These are phyloP conservation scores for Drosophila ezoana DNA, from an alignment of 2,888 invertebrate species.

Conservation along the genomic window DNA sequence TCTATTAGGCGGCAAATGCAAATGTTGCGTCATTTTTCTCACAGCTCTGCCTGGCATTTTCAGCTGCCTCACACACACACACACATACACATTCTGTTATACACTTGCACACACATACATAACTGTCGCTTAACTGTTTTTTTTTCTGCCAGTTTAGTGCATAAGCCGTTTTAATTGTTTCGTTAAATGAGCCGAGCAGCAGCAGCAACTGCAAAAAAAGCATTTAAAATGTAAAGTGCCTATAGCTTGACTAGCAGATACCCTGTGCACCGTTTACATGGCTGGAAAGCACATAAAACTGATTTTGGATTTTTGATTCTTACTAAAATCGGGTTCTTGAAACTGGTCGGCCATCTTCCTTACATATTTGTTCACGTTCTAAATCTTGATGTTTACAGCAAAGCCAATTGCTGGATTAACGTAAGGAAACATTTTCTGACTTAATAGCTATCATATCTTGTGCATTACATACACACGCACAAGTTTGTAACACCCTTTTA, in stretches of 20 bases:
- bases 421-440: too few relatives aligned
- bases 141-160: constrained; percentile 68
- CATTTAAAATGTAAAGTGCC: background rate
- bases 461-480: background rate
- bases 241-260: background rate
- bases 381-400: too few relatives aligned
- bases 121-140: constrained; percentile 70
- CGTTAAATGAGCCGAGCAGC: constrained; percentile 69
- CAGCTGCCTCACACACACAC: constrained; percentile 26
- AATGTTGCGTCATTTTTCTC: constrained; percentile 47
- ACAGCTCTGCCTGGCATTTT: constrained; percentile 46
- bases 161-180: constrained; percentile 78
- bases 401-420: too few relatives aligned
- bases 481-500: background rate
- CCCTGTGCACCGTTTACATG: background rate
- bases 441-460: background rate
- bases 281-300: too few relatives aligned
- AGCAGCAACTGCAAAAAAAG: constrained; percentile 24
- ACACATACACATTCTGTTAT: background rate
- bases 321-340: too few relatives aligned
- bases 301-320: too few relatives aligned
- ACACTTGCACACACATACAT: constrained; percentile 17
- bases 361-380: too few relatives aligned
- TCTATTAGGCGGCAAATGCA: constrained; percentile 77
- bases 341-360: too few relatives aligned